Base-by-base conservation (phyloP, 2,888 invertebrate genomes). In the Chloromyia formosa region DNA sequence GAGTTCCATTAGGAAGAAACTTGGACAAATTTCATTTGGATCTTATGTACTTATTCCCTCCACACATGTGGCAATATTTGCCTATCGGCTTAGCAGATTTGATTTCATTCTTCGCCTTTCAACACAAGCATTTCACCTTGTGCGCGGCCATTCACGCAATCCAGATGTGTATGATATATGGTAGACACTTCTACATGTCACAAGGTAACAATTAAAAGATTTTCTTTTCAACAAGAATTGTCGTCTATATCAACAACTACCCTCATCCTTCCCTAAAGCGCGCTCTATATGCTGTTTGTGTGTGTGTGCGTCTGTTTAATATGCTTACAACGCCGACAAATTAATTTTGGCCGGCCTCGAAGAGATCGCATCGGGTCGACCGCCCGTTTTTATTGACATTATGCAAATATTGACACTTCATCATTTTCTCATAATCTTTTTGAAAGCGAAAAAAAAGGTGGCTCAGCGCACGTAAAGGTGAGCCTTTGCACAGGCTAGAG, bases 341-440 rank as follows among this genome's bases (percentile, higher is more conserved):
- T 71, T 71, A 71, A 71, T 71, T 71, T 66, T 18, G 71, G 71
- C 40, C 27, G 27, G 27, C 2, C 27, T 7, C 27, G 27, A 35
- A 35, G 7, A 27, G 27, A 69, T 23, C 68, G 68, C 54, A 54
- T 69, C 71, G 58, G 49, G 71, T 40, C 71, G 56, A 40, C 71
- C 71, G 71, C 58, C 40, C 58, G 71, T 71, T 66, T 66, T 49
- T 69, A 69, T 60, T 73, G 60, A 73, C 73, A 60, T 23, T 54
- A 73, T 54, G 74, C 74, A 77, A 77, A 77, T 77, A 77, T 77
- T 77, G 75, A 77, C 76, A 60, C 73, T 75, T 75, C 76, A 74
- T 77, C 75, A 77, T 77, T 77, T 77, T 77, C 76, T 77, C 76
- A 77, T 77, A 77, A 76, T 76, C 73, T 60, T 73, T 56, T 40